Evolutionary conservation across 2,113 vertebrate species (phyloP).

Genomic region (Piliocolobus tephrosceles): DNA sequence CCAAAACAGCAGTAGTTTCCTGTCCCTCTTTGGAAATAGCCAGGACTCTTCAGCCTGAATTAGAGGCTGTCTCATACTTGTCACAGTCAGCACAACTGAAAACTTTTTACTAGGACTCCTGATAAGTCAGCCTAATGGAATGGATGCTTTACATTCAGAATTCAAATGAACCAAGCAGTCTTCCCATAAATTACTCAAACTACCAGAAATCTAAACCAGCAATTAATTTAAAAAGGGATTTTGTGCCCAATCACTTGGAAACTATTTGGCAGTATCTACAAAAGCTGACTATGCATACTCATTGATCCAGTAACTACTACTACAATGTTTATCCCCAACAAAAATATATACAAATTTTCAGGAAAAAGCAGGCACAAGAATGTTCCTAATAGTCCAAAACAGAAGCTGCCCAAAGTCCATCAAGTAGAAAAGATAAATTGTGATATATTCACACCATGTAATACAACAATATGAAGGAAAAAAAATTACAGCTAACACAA

Average conservation of each 20-base stretch:
- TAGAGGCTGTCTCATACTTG: not conserved
- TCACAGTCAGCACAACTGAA: not conserved
- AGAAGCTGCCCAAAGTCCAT: not conserved
- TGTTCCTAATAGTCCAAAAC: not conserved
- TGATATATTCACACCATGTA: not conserved
- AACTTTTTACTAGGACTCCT: not conserved
- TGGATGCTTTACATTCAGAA: not conserved
- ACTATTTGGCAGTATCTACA: not conserved
- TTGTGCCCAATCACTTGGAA: not conserved
- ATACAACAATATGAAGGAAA: not conserved
- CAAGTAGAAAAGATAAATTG: not conserved
- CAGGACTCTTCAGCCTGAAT: not conserved
- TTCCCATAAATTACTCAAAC: not conserved
- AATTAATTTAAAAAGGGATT: not conserved
- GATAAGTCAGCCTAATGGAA: not conserved
- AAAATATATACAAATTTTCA: not conserved
- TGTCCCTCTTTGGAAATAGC: not conserved
- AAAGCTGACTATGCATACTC: not conserved
- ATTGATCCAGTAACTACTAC: not conserved
- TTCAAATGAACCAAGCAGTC: not conserved
- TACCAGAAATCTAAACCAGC: not conserved
- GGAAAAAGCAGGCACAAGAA: no score
- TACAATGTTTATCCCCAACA: not conserved
- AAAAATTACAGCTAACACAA: not conserved
- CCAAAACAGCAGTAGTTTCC: not conserved